Evolutionary conservation across 1,140 invertebrate genomes (phyloP), one percentile per base, ranked within the genome.

Genomic region (Microplitis demolitor): DNA sequence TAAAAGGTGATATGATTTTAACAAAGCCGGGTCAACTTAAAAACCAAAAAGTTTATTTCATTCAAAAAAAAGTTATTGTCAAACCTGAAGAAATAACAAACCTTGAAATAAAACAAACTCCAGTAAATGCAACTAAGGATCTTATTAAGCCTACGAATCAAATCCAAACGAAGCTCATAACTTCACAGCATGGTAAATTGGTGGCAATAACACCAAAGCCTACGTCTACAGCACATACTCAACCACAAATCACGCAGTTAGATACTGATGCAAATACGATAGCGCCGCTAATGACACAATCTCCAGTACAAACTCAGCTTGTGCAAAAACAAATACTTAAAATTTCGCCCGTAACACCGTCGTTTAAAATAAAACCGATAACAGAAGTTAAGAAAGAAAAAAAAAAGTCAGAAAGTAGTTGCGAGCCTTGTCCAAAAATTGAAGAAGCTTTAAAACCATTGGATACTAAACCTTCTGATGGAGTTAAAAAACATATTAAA

Each of bases 401-500:
- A 61, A 81, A 80, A 61, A 87, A 86, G 77, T 70, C 78, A 5
- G 85, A 86, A 4, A 50, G 54, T 34, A 33, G n/a, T 45, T 33
- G 63, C 24, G 82, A 83, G 11, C 8, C 33, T 35, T 0, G 64
- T n/a, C 14, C 53, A 0, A 84, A 85, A 60, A 14, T 34, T 5
- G 80, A 79, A 50, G 82, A 84, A 68, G 4, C 51, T 54, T 37
- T 54, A 13, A 86, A 84, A 74, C 8, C 60, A 75, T 1, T 56
- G 8, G 83, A 85, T 33, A 58, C 63, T 0, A 86, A 85, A 75
- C 61, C 74, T 31, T 39, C 79, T 24, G 80, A 82, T 31, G 73
- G 82, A 83, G 66, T 31, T 72, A 89, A 88, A 69, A 86, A 88
- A 62, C 84, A 88, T 74, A 78, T 87, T 2, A 93, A 92, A 80